These are phyloP conservation scores for Sinocyclocheilus rhinocerous DNA, from an alignment of 2,113 vertebrate genomes.

Conservation along the genomic window DNA sequence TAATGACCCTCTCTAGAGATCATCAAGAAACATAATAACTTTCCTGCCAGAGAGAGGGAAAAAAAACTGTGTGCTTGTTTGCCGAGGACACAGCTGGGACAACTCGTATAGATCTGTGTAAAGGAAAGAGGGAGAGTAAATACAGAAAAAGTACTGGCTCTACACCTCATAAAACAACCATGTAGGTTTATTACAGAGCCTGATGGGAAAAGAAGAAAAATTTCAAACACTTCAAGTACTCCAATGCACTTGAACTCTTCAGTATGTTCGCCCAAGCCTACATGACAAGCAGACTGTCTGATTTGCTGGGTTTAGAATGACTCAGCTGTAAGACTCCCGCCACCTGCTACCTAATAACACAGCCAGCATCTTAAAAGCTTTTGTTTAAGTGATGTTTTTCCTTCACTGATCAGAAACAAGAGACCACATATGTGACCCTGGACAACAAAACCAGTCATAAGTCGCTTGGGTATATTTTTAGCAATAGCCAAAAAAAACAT, in stretches of 20 bases:
- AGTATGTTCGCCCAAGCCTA: background rate
- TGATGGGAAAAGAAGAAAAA: background rate
- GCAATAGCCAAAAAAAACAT: too few relatives aligned
- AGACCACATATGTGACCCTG: background rate
- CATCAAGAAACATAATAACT: background rate
- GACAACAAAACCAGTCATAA: too few relatives aligned
- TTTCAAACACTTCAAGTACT: background rate
- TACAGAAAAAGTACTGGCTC: background rate
- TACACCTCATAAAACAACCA: slow-evolving; percentile 1
- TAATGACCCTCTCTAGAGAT: slow-evolving; percentile 11
- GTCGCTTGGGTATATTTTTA: too few relatives aligned
- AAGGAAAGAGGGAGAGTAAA: background rate
- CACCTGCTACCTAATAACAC: slow-evolving; percentile 38
- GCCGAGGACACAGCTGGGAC: background rate
- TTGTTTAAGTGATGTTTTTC: slow-evolving; percentile 27
- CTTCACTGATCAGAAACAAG: background rate
- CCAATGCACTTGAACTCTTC: slow-evolving; percentile 4
- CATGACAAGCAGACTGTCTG: background rate
- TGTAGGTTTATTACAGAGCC: background rate
- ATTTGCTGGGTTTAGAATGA: slow-evolving; percentile 40
- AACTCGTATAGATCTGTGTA: background rate
- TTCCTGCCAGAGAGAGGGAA: background rate
- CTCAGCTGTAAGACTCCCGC: slow-evolving; percentile 18
- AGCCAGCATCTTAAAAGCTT: slow-evolving; percentile 8
- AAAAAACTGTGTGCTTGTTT: background rate